Evolutionary conservation across 1,140 invertebrate species (phyloP).

Genomic region (Drosophila hydei): DNA sequence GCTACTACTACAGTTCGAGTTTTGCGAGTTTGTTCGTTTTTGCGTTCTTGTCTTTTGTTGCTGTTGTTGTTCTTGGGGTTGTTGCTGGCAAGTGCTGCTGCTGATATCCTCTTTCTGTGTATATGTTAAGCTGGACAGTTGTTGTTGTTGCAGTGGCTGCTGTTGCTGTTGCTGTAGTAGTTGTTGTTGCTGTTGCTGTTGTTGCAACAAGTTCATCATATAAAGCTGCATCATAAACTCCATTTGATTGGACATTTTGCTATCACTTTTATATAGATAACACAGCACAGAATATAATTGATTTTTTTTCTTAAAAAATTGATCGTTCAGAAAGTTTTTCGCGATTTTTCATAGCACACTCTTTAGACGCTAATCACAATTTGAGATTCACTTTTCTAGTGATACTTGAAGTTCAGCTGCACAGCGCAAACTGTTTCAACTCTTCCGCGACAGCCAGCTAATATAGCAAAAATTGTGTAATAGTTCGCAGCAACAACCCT

Average conservation of each 20-base stretch:
- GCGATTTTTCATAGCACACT: slow-evolving; percentile 46
- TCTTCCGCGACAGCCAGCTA: slow-evolving; percentile 69
- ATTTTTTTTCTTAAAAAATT: slow-evolving; percentile 33
- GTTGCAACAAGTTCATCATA: slow-evolving; percentile 82
- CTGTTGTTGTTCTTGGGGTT: slow-evolving; percentile 46
- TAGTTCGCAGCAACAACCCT: slow-evolving; percentile 59
- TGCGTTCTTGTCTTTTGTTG: slow-evolving; percentile 71
- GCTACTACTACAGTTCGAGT: slow-evolving; percentile 81
- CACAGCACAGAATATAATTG: slow-evolving; percentile 48
- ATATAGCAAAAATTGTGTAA: slow-evolving; percentile 78
- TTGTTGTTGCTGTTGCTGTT: slow-evolving; percentile 70
- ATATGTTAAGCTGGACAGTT: slow-evolving; percentile 42
- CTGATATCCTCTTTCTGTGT: slow-evolving; percentile 74
- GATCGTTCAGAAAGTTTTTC: slow-evolving; percentile 43
- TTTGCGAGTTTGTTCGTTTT: slow-evolving; percentile 79
- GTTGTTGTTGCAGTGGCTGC: slow-evolving; percentile 50
- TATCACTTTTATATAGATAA: slow-evolving; percentile 24
- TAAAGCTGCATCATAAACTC: slow-evolving; percentile 83
- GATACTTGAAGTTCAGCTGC: slow-evolving; percentile 79
- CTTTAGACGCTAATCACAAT: slow-evolving; percentile 26
- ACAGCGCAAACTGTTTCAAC: slow-evolving; percentile 82
- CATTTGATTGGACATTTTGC: slow-evolving; percentile 80
- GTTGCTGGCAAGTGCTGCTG: slow-evolving; percentile 73
- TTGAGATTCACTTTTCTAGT: slow-evolving; percentile 44
- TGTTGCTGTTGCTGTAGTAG: slow-evolving; percentile 52